Conservation (phyloP, 2,888 invertebrate genomes). For the Eristalis pertinax region DNA sequence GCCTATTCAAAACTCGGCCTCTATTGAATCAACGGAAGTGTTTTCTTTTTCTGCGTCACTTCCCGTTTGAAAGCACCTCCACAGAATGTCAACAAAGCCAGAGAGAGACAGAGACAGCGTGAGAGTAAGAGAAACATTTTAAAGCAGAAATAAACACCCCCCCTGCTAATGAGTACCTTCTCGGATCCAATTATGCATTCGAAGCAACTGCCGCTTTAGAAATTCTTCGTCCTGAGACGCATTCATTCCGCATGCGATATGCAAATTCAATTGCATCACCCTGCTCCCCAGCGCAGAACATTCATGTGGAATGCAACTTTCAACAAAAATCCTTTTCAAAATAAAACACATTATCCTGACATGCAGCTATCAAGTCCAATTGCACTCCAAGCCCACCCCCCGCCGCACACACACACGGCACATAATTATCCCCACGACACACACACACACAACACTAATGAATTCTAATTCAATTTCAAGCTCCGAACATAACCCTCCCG, state of each 20-base stretch:
- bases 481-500: conserved; percentile 16
- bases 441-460: background rate
- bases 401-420: background rate
- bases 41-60: background rate
- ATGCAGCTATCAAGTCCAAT: conserved; percentile 49
- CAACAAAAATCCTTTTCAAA: conserved; percentile 49
- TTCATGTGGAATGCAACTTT: conserved; percentile 12
- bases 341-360: conserved; percentile 46
- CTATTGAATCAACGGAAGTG: too few species aligned
- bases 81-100: too few species aligned
- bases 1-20: too few species aligned
- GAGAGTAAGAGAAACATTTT: background rate
- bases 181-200: background rate
- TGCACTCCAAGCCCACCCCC: too few species aligned
- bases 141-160: background rate
- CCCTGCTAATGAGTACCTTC: background rate
- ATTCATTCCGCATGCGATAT: conserved; percentile 6
- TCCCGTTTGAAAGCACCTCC: background rate
- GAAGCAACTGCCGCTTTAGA: background rate
- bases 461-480: background rate
- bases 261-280: conserved; percentile 2
- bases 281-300: background rate
- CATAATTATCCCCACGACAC: background rate
- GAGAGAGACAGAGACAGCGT: too few species aligned
- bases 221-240: background rate